phyloP scores from a whole-genome alignment of 1,140 invertebrate species.

The Panagrolaimus sp. region DNA sequence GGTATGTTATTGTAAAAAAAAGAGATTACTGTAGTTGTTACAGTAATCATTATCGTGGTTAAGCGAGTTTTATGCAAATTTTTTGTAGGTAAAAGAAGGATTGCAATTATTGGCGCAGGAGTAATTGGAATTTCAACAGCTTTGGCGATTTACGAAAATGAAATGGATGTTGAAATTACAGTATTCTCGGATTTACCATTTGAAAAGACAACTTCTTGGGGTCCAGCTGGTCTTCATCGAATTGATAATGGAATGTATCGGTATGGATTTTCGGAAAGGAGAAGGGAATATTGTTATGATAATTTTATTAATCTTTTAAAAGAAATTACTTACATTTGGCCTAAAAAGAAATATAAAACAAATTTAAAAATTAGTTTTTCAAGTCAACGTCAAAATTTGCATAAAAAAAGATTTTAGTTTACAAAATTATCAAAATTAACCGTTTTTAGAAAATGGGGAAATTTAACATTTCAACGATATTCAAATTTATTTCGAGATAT shows the following conservation, averaged over 20 bases:
- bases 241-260: conserved; percentile 34
- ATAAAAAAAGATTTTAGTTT: too few relatives aligned
- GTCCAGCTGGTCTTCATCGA: conserved; percentile 55
- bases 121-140: conserved; percentile 37
- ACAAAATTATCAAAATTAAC: too few relatives aligned
- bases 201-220: conserved; percentile 49
- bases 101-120: conserved; percentile 42
- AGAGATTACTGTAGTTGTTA: neutral
- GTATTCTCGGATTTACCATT: conserved; percentile 45
- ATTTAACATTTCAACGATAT: conserved; percentile 7
- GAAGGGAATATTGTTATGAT: conserved; percentile 39
- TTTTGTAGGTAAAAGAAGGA: neutral
- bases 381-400: too few relatives aligned
- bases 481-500: conserved; percentile 20
- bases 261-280: conserved; percentile 34
- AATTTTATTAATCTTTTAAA: conserved; percentile 49
- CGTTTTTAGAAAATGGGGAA: too few relatives aligned
- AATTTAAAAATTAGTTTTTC: conserved; percentile 21
- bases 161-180: conserved; percentile 29
- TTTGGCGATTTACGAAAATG: conserved; percentile 33
- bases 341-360: conserved; percentile 37
- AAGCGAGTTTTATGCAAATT: neutral
- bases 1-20: neutral
- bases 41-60: too few relatives aligned
- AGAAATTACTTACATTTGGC: conserved; percentile 53